Conservation (phyloP, 2,888 invertebrate genomes). For the Volucella inflata region DNA sequence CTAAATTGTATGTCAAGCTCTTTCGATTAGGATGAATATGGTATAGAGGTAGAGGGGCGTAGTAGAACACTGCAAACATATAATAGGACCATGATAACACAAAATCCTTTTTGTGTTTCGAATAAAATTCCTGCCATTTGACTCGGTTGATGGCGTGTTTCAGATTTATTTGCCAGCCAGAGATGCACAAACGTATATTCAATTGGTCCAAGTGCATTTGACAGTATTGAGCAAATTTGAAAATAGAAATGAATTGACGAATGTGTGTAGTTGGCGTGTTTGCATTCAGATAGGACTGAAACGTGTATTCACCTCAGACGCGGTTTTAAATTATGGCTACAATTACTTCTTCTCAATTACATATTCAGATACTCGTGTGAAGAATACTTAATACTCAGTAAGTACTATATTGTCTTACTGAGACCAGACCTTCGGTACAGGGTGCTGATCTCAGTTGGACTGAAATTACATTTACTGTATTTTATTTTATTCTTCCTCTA, state of each 20-base stretch:
- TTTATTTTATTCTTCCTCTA: too few relatives aligned
- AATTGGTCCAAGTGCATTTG: slow-evolving; percentile 65
- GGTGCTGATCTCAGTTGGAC: too few relatives aligned
- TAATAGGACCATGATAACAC: not conserved
- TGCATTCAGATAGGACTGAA: not conserved
- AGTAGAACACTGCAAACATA: not conserved
- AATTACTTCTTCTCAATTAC: too few relatives aligned
- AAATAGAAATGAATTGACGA: slow-evolving; percentile 61
- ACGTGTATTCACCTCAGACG: not conserved
- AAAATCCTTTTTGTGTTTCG: slow-evolving; percentile 16
- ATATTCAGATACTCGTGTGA: too few relatives aligned
- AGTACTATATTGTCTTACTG: too few relatives aligned
- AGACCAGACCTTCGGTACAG: too few relatives aligned
- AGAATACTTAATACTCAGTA: too few relatives aligned
- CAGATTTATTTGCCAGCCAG: slow-evolving; percentile 52
- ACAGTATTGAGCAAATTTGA: slow-evolving; percentile 61
- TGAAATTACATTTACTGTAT: too few relatives aligned
- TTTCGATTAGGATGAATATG: slow-evolving; percentile 3
- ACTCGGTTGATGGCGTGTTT: slow-evolving; percentile 17
- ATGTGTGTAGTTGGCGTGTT: slow-evolving; percentile 33
- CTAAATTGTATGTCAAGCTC: slow-evolving; percentile 34
- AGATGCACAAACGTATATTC: slow-evolving; percentile 26
- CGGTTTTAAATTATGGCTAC: too few relatives aligned
- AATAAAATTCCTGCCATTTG: slow-evolving; percentile 8
- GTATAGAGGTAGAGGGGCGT: not conserved